Percentiles rank a stretch among this genome's conserved stretches.
Conservation (phyloP, 2,113 vertebrate genomes). For the Oreamnos americanus region DNA sequence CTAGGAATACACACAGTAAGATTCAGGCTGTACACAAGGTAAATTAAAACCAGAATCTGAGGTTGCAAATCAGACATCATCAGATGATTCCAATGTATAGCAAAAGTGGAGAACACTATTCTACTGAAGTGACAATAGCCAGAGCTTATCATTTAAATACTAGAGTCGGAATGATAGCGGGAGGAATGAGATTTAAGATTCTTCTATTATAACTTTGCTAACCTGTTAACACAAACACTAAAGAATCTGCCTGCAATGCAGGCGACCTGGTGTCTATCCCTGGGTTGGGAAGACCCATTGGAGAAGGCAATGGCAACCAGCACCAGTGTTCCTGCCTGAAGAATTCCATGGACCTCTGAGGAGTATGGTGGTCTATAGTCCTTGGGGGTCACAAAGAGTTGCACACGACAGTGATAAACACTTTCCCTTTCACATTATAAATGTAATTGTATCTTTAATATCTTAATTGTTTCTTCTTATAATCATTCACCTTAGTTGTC, state of each 20-base stretch:
- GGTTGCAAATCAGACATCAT: not conserved
- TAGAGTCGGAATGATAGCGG: rapidly evolving
- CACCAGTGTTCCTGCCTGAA: not conserved
- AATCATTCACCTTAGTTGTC: not conserved
- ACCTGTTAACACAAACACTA: not conserved
- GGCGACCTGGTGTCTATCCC: not conserved
- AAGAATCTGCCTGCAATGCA: not conserved
- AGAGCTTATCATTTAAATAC: not conserved
- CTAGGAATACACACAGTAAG: not conserved
- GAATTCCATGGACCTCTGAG: not conserved
- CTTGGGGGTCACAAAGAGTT: not conserved
- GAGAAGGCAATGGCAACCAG: not conserved
- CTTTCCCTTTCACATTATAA: not conserved
- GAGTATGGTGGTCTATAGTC: not conserved
- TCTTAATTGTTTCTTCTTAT: not conserved
- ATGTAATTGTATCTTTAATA: not conserved
- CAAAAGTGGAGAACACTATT: not conserved
- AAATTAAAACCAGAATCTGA: not conserved
- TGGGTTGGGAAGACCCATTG: not conserved
- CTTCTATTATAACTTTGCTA: not conserved
- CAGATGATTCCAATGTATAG: not conserved
- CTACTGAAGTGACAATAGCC: not conserved
- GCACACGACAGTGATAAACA: not conserved
- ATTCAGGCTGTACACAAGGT: not conserved
- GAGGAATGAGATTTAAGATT: not conserved